Conservation (phyloP, 2,113 vertebrate genomes). For the Brachypteracias leptosomus region DNA sequence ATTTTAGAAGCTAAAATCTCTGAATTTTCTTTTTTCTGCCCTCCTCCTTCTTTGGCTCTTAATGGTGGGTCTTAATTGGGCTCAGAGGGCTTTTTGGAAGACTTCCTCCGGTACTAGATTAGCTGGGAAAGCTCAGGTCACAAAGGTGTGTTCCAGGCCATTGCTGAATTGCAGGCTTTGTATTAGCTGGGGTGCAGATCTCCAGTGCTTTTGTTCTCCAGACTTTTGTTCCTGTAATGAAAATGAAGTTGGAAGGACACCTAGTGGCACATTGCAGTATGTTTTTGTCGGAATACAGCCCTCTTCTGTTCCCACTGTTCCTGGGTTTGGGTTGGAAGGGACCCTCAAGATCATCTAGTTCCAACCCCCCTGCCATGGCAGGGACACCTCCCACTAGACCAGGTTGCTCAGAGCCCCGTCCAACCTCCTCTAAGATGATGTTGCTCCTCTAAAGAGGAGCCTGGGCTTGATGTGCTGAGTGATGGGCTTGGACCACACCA, state of each 20-base stretch:
- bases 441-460: background rate
- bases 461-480: background rate
- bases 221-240: accelerated
- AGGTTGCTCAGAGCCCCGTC: no score
- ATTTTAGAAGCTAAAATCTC: conserved; percentile 5
- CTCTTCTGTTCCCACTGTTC: accelerated
- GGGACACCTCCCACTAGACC: no score
- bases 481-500: background rate
- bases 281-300: background rate
- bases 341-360: background rate
- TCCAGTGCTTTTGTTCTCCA: background rate
- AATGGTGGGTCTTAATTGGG: background rate
- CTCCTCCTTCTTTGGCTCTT: background rate
- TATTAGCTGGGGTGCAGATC: background rate
- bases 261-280: background rate
- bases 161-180: no score
- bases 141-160: background rate
- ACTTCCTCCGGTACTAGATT: background rate
- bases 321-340: background rate
- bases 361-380: no score
- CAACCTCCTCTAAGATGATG: no score
- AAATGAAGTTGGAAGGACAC: conserved; percentile 10
- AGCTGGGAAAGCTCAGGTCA: background rate
- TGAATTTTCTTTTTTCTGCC: background rate
- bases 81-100: background rate